Evolutionary conservation across 2,113 vertebrate genomes (phyloP).

Genomic region (Taxidea taxus): DNA sequence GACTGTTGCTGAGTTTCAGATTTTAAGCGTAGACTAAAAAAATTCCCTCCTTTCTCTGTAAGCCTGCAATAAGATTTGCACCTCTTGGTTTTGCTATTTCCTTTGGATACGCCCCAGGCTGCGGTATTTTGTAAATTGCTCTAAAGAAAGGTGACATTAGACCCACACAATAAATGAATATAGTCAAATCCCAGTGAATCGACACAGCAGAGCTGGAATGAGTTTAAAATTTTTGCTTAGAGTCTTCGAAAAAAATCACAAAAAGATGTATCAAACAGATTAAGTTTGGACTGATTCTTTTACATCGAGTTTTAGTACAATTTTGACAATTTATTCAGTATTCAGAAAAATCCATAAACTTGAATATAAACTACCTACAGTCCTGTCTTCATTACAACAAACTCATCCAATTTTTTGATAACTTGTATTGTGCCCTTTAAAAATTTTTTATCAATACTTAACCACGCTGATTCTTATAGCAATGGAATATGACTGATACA

Average conservation of each 20-base stretch:
- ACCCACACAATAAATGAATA: neutral
- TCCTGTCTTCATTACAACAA: constrained; percentile 47
- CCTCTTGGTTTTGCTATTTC: constrained; percentile 23
- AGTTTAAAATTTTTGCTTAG: constrained; percentile 43
- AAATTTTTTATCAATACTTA: constrained; percentile 59
- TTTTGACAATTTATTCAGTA: constrained; percentile 67
- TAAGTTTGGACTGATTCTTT: constrained; percentile 26
- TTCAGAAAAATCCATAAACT: constrained; percentile 51
- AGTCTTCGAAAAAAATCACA: neutral
- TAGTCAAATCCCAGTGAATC: constrained; percentile 16
- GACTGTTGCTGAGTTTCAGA: constrained; percentile 11
- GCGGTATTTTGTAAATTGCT: constrained; percentile 42
- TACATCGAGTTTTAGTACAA: neutral
- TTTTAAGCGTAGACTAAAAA: neutral
- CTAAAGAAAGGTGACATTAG: constrained; percentile 50
- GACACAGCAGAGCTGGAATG: neutral
- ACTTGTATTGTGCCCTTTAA: constrained; percentile 38
- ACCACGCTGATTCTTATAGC: constrained; percentile 67
- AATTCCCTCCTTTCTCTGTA: constrained; percentile 48
- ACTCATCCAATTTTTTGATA: constrained; percentile 34
- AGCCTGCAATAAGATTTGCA: constrained; percentile 49
- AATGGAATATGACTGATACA: constrained; percentile 66
- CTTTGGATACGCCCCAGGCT: neutral
- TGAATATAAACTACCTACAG: constrained; percentile 30
- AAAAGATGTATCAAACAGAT: constrained; percentile 25